These are phyloP conservation scores for Botrylloides violaceus DNA, from an alignment of 23 tunicate species.

Conservation along the genomic window DNA sequence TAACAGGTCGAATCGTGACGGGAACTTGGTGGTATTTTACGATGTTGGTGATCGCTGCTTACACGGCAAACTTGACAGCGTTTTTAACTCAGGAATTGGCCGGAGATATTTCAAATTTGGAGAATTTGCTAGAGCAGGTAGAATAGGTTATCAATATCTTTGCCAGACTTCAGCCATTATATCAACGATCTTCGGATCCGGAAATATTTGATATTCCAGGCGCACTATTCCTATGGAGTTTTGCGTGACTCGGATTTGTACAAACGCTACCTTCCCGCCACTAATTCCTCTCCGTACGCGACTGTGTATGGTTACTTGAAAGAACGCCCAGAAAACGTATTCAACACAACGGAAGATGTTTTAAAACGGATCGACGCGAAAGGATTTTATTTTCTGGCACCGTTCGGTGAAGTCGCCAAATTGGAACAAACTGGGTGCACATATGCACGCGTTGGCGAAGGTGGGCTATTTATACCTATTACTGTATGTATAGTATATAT, in stretches of 20 bases:
- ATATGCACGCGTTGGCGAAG: conserved; percentile 46
- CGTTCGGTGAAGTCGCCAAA: conserved; percentile 42
- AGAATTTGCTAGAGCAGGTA: conserved; percentile 31
- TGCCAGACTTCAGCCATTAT: neutral
- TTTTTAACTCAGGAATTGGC: conserved; percentile 52
- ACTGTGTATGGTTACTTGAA: conserved; percentile 28
- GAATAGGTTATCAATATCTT: neutral
- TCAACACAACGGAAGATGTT: conserved; percentile 34
- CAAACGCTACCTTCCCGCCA: conserved; percentile 31
- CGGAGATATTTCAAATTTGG: conserved; percentile 32
- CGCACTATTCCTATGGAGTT: conserved; percentile 37
- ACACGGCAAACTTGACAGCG: conserved; percentile 50
- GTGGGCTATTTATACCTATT: neutral
- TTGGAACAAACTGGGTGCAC: conserved; percentile 32
- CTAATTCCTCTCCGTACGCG: conserved; percentile 23
- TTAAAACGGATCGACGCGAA: conserved; percentile 29
- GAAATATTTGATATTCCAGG: conserved; percentile 1
- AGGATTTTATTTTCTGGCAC: conserved; percentile 47
- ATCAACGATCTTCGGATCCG: neutral
- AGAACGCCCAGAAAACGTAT: conserved; percentile 31
- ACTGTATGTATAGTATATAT: no score
- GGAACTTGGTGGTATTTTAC: conserved; percentile 69
- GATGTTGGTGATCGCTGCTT: conserved; percentile 55
- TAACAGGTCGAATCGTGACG: conserved; percentile 33
- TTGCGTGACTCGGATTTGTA: conserved; percentile 28